Evolutionary conservation across 2,113 vertebrate species (phyloP).

Genomic region (Entelurus aequoreus): DNA sequence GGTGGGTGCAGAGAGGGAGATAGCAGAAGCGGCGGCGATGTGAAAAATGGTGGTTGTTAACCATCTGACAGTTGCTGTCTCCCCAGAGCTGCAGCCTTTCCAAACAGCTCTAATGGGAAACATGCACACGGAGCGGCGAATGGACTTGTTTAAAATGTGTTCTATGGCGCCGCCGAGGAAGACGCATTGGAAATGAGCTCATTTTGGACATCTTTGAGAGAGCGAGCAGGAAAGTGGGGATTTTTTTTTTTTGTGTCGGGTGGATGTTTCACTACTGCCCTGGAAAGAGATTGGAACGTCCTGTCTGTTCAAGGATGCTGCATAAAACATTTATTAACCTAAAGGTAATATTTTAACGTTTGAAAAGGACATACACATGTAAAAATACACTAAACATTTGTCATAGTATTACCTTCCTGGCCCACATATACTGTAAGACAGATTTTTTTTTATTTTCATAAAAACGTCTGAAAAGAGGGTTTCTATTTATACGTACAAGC

Average conservation of each 20-base stretch:
- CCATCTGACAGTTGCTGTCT: conserved; percentile 62
- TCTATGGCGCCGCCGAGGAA: conserved; percentile 20
- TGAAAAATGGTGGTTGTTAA: conserved; percentile 70
- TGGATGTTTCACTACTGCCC: not conserved
- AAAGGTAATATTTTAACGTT: too few relatives aligned
- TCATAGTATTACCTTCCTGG: too few relatives aligned
- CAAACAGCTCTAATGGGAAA: conserved; percentile 63
- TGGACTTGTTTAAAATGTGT: conserved; percentile 59
- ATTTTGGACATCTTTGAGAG: conserved; percentile 35
- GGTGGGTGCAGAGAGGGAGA: conserved; percentile 52
- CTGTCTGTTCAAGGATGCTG: too few relatives aligned
- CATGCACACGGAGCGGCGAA: conserved; percentile 45
- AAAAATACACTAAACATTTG: too few relatives aligned
- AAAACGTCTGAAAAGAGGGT: too few relatives aligned
- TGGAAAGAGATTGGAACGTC: not conserved
- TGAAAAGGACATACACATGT: too few relatives aligned
- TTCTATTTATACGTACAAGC: too few relatives aligned
- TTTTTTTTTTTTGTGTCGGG: not conserved
- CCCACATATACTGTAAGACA: too few relatives aligned
- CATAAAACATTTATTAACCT: too few relatives aligned
- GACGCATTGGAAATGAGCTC: conserved; percentile 30
- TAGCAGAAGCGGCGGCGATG: conserved; percentile 50
- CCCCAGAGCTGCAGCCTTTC: conserved; percentile 58
- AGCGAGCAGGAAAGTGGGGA: conserved; percentile 2
- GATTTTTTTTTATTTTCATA: too few relatives aligned